phyloP scores from a whole-genome alignment of 2,113 vertebrate species.

The Mellivora capensis region DNA sequence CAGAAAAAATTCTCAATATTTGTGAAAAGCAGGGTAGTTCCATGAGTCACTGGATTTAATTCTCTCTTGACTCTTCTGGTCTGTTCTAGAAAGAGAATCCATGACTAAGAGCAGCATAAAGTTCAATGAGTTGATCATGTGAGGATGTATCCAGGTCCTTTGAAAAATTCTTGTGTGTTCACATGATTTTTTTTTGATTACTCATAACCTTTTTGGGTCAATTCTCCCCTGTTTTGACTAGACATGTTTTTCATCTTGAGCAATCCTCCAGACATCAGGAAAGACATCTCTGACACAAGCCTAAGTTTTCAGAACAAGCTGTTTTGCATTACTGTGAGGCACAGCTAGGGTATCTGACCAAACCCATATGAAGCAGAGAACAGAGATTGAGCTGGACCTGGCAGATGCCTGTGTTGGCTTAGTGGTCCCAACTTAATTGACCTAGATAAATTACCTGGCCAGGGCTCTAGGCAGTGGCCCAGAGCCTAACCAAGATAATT shows the following conservation, averaged over 20 bases:
- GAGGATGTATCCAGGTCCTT: background rate
- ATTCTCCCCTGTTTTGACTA: constrained; percentile 50
- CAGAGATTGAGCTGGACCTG: background rate
- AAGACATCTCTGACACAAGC: background rate
- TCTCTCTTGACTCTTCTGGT: background rate
- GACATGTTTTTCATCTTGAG: constrained; percentile 16
- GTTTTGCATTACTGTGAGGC: constrained; percentile 13
- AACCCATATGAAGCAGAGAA: background rate
- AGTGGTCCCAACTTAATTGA: background rate
- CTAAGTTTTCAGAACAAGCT: constrained; percentile 31
- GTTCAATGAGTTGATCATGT: background rate
- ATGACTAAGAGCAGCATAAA: constrained; percentile 9
- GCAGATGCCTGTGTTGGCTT: background rate
- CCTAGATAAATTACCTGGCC: background rate
- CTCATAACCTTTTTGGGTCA: constrained; percentile 12
- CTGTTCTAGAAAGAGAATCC: constrained; percentile 40
- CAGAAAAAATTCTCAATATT: constrained; percentile 46
- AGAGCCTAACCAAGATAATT: background rate
- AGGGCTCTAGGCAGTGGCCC: background rate
- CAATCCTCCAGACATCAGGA: constrained; percentile 38
- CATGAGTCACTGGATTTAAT: constrained; percentile 24
- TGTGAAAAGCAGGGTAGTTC: constrained; percentile 1
- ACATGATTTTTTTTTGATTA: background rate
- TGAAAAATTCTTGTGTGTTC: constrained; percentile 17
- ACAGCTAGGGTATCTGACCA: background rate